Conservation (phyloP, 64 coral and sea anemone genomes). For the Montipora cactus region DNA sequence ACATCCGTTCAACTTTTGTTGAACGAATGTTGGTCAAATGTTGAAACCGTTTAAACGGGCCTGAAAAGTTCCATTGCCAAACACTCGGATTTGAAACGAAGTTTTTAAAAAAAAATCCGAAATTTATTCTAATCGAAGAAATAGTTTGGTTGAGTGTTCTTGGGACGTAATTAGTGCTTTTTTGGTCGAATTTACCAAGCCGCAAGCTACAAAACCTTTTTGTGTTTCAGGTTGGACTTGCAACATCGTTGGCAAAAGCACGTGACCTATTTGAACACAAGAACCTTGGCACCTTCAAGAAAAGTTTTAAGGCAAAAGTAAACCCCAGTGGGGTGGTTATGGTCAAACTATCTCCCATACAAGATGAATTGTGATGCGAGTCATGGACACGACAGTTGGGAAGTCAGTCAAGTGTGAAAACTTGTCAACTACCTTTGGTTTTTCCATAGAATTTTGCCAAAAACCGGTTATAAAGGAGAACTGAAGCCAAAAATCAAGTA, state of each 20-base stretch:
- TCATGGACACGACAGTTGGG: neutral
- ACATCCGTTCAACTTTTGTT: too few relatives aligned
- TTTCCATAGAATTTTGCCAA: too few relatives aligned
- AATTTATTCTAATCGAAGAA: too few relatives aligned
- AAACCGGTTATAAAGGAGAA: neutral
- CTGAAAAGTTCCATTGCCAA: too few relatives aligned
- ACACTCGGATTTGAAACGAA: too few relatives aligned
- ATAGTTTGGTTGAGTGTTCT: neutral
- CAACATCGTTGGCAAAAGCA: slow-evolving; percentile 43
- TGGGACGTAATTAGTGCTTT: neutral
- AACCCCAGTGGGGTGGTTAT: slow-evolving; percentile 92
- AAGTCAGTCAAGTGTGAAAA: neutral
- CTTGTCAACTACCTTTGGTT: too few relatives aligned
- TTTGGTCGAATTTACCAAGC: too few relatives aligned
- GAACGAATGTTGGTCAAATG: too few relatives aligned
- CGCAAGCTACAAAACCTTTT: neutral
- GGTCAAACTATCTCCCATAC: slow-evolving; percentile 77
- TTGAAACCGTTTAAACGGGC: too few relatives aligned
- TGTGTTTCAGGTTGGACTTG: slow-evolving; percentile 61
- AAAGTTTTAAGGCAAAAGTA: slow-evolving; percentile 86
- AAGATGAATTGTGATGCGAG: slow-evolving; percentile 4
- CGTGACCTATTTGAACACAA: slow-evolving; percentile 82
- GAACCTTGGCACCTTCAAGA: slow-evolving; percentile 77
- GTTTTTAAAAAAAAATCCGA: too few relatives aligned
- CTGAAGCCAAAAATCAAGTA: too few relatives aligned